A percentile compares a stretch with the other conserved stretches of the same genome.
Conservation (phyloP, 23 tunicate genomes). For the Botrylloides violaceus region DNA sequence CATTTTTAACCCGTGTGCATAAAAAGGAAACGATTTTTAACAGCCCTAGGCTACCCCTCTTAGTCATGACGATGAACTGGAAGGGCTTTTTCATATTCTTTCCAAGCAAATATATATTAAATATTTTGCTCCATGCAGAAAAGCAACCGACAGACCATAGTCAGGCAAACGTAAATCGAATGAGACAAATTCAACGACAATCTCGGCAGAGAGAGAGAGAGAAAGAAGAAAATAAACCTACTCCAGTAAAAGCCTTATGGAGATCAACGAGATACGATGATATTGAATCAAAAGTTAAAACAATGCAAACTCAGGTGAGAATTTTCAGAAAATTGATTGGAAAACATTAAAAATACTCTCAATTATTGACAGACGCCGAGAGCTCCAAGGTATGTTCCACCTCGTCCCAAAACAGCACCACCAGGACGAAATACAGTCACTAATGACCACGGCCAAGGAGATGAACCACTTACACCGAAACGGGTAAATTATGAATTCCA, state of each 20-base stretch:
- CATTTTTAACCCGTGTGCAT: too few species aligned
- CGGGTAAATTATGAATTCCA: neutral
- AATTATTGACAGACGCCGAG: neutral
- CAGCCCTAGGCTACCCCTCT: too few species aligned
- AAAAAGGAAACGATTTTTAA: too few species aligned
- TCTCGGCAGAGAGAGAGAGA: conserved; percentile 50
- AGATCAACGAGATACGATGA: conserved; percentile 68
- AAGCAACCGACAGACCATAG: conserved; percentile 66
- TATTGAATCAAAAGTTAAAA: conserved; percentile 76
- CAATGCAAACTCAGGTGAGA: conserved; percentile 11
- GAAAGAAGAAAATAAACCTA: conserved; percentile 35
- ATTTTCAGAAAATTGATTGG: neutral
- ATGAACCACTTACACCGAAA: conserved; percentile 12
- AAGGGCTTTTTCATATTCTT: too few species aligned
- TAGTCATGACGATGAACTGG: too few species aligned
- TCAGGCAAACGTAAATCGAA: conserved; percentile 76
- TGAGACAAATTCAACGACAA: conserved; percentile 85
- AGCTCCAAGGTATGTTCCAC: conserved; percentile 18
- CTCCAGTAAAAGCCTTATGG: conserved; percentile 98
- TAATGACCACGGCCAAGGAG: neutral
- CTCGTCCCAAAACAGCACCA: conserved; percentile 23
- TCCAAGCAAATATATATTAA: too few species aligned
- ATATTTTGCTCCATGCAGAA: too few species aligned
- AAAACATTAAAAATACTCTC: neutral
- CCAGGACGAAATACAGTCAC: conserved; percentile 6